Evolutionary conservation across 2,797 vertebrate genomes (phyloP), one percentile per base, ranked within the genome.

Genomic region (Sebastes miniatus): DNA sequence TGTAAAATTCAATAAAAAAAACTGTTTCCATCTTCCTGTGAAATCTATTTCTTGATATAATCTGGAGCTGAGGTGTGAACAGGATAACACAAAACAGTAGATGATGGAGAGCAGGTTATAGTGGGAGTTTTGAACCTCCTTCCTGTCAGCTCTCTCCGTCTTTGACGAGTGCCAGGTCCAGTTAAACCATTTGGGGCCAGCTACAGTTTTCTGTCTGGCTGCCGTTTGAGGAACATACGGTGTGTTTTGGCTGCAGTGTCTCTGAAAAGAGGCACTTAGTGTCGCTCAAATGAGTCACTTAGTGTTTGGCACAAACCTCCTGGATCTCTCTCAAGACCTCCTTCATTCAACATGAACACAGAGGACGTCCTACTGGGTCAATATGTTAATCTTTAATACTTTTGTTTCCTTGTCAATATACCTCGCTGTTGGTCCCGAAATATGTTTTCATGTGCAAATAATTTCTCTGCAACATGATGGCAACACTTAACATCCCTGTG

Each of bases 301-400:
- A 85, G 59, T 68, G 65, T 82, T 81, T 84, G 86, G 80, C 80
- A 77, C 57, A 71, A 70, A 66, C 22, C 22, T 73, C 52, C 32
- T 80, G 74, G 78, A 77, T 74, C 64, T 32, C 67, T 72, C n/a
- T 87, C 80, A 69, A 74, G 29, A 61, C 27, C 31, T 43, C 11
- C 14, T 79, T 27, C 16, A 63, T 75, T 75, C 34, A 57, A 34
- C 25, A 18, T 56, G 34, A 81, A 43, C 31, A 57, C 29, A 62
- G 56, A 8, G 52, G 29, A 39, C 4, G 0, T 36, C 36, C 18
- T 6, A 22, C 57, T 54, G 57, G 11, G 54, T 69, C 69, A 62
- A 56, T 57, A 24, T 61, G 56, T 75, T 29, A 27, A 62, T 69
- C 31, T 18, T 57, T 22, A 65, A 7, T 6, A 43, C 18, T 29